These are phyloP conservation scores for Sebastes minor DNA, from an alignment of 2,797 vertebrate genomes.

Conservation along the genomic window DNA sequence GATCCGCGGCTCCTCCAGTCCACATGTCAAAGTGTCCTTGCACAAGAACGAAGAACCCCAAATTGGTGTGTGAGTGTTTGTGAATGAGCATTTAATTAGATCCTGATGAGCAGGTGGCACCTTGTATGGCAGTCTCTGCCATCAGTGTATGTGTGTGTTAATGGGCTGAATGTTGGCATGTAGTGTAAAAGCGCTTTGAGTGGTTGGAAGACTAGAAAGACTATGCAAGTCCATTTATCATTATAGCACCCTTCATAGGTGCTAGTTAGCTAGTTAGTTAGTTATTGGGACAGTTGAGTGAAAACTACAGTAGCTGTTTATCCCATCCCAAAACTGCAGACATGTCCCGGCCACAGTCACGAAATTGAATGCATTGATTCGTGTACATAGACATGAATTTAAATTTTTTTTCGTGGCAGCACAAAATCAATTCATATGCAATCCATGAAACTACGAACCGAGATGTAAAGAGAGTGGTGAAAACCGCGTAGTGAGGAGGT, in stretches of 20 bases:
- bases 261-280: neutral
- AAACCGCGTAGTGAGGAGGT: too few species aligned
- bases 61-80: neutral
- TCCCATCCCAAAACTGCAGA: neutral
- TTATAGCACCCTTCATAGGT: neutral
- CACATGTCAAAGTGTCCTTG: neutral
- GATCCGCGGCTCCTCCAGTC: neutral
- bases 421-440: too few species aligned
- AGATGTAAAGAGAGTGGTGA: too few species aligned
- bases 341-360: too few species aligned
- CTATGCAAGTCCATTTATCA: neutral
- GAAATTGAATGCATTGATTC: too few species aligned
- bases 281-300: neutral
- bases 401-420: too few species aligned
- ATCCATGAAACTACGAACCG: too few species aligned
- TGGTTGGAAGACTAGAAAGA: neutral
- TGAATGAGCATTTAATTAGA: neutral
- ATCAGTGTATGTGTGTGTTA: neutral
- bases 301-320: neutral
- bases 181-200: neutral
- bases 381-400: too few species aligned
- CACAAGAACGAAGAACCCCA: neutral
- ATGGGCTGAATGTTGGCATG: neutral
- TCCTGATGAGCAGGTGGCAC: neutral
- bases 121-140: neutral